phyloP scores from a whole-genome alignment of 2,113 vertebrate genomes.

The Ivindomyrus marchei region DNA sequence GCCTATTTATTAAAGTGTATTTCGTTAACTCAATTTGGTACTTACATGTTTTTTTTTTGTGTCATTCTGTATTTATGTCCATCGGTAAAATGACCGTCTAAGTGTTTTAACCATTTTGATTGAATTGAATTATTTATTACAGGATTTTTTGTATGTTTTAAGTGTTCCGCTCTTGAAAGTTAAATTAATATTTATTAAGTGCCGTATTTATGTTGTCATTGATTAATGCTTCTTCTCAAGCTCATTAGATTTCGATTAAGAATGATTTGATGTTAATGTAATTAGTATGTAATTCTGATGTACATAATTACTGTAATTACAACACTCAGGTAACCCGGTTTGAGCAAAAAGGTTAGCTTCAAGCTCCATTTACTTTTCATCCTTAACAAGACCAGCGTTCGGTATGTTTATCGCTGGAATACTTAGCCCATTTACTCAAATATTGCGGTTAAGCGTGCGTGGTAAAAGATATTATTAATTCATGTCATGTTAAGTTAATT shows the following conservation, averaged over 20 bases:
- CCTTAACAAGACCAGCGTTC: slow-evolving; percentile 1
- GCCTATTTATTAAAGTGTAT: background rate
- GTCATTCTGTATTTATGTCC: background rate
- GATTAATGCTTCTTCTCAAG: slow-evolving; percentile 75
- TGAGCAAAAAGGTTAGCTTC: slow-evolving; percentile 74
- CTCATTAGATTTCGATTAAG: slow-evolving; percentile 84
- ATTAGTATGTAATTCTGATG: slow-evolving; percentile 85
- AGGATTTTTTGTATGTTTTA: background rate
- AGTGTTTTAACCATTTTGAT: slow-evolving; percentile 16
- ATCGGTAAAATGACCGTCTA: background rate
- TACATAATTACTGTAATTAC: slow-evolving; percentile 76
- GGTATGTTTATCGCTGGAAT: background rate
- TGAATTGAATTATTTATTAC: slow-evolving; percentile 7
- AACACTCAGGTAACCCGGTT: slow-evolving; percentile 82
- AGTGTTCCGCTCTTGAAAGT: slow-evolving; percentile 47
- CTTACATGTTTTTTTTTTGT: background rate
- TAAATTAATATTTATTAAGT: slow-evolving; percentile 74
- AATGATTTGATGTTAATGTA: slow-evolving; percentile 86
- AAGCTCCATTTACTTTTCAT: slow-evolving; percentile 50
- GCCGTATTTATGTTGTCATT: slow-evolving; percentile 86
- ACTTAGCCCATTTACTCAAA: background rate
- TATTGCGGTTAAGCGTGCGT: background rate
- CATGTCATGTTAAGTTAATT: background rate
- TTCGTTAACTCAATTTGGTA: background rate
- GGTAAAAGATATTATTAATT: background rate